A percentile compares a stretch with the other conserved stretches of the same genome.
Conservation (phyloP, 2,113 vertebrate genomes). For the Formicarius rufipectus region DNA sequence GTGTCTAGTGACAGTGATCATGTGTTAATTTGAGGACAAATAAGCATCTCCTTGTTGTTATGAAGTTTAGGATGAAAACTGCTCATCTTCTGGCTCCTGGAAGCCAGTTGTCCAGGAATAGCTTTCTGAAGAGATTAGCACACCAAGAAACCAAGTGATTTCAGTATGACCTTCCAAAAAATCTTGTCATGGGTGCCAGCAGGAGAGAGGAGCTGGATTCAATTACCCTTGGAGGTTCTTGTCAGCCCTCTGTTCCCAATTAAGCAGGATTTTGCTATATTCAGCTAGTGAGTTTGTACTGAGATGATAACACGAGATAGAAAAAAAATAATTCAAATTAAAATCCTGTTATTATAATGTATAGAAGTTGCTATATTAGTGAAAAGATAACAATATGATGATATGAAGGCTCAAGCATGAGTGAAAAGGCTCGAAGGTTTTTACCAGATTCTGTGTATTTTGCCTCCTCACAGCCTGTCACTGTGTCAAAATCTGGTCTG, state of each 20-base stretch:
- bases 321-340: not conserved
- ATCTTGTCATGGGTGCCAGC: not conserved
- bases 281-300: not conserved
- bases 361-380: not conserved
- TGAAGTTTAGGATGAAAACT: not conserved
- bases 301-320: not conserved
- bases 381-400: not conserved
- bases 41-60: not conserved
- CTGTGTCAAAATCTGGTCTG: slow-evolving; percentile 8
- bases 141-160: slow-evolving; percentile 3
- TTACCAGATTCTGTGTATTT: not conserved
- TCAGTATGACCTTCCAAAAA: slow-evolving; percentile 32
- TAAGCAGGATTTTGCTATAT: slow-evolving; percentile 22
- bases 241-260: not conserved
- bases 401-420: not conserved
- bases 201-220: slow-evolving; percentile 29
- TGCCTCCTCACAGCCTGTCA: not conserved
- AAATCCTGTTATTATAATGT: not conserved
- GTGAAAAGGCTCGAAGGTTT: not conserved
- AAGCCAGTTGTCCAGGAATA: not conserved
- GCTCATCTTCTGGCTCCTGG: not conserved
- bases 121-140: not conserved
- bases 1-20: not conserved
- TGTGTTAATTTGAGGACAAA: not conserved
- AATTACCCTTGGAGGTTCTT: slow-evolving; percentile 8